Base-by-base conservation (phyloP, 2,888 invertebrate species). In the Macaria liturata region DNA sequence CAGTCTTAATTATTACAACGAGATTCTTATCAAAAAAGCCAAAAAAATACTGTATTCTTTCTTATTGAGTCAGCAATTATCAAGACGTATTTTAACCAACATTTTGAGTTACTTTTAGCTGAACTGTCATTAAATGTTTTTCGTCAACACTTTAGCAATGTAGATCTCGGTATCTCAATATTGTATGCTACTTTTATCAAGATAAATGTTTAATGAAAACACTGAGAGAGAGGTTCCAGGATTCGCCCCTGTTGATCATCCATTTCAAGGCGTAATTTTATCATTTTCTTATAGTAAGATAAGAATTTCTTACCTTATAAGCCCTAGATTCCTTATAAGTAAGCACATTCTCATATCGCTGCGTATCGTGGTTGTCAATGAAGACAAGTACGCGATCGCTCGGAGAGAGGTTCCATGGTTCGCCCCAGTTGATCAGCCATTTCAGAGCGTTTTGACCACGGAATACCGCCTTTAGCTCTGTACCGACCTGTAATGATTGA, bases 301-400 rank as follows among this genome's bases (percentile, higher is more conserved):
- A 37, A 4, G 34, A 30, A 45, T 39, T 6, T 9, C 40, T 59
- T 75, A 87, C 95, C 92, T 95, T 96, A 85, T 96, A 96, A 50
- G 93, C 87, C 69, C 92, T 93, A 0, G 95, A 59, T n/a, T 92
- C 84, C 76, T 95, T 96, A 77, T 96, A 94, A 20, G 94, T 96
- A 42, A 97, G 83, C 9, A 95, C 93, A 55, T 86, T 93, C 61
- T 93, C 93, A 9, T 93, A 93, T 53, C 98, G 91, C 79, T 97
- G 97, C 54, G 96, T 97, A 76, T 98, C 98, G 71, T 98, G 98
- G 82, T 98, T 98, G 76, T 97, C 97, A 30, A 97, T 93, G 73
- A 97, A 97, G 5, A 95, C 94, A 0, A 97, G 71, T 0, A 96
- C 95, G 51, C 94, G 91, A 0, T 84, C 80, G 1, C 93, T 93